phyloP scores from a whole-genome alignment of 2,888 invertebrate genomes.

The Yponomeuta plumbellus region DNA sequence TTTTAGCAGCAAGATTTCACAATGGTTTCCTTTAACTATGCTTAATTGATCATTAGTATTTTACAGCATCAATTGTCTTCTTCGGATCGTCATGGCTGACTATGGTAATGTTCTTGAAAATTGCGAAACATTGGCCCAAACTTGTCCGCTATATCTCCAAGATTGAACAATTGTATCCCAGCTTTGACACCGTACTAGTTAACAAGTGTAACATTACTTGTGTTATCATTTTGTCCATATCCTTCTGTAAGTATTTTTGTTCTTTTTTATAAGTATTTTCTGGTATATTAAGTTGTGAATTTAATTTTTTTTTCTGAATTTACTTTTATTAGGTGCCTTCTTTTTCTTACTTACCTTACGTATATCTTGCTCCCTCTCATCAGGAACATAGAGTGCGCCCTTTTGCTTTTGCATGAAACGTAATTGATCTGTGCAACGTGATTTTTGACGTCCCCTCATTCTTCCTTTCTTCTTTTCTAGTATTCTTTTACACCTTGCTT shows the following conservation, averaged over 20 bases:
- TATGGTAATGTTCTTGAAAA: slow-evolving; percentile 39
- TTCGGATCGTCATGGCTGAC: slow-evolving; percentile 36
- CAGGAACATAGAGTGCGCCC: too few species aligned
- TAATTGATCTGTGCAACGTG: too few species aligned
- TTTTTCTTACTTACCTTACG: too few species aligned
- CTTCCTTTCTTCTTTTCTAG: background rate
- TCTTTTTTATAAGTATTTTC: too few species aligned
- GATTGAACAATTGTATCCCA: slow-evolving; percentile 42
- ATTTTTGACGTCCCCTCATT: too few species aligned
- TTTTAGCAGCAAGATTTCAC: background rate
- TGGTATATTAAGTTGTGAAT: too few species aligned
- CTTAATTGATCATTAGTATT: too few species aligned
- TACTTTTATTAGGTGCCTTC: too few species aligned
- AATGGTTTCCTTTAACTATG: background rate
- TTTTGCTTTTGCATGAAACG: too few species aligned
- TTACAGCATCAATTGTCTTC: slow-evolving; percentile 40
- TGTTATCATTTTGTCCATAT: slow-evolving; percentile 35
- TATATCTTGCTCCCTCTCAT: too few species aligned
- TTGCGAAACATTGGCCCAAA: slow-evolving; percentile 49
- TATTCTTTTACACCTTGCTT: background rate
- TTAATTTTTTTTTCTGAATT: too few species aligned
- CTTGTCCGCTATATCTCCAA: slow-evolving; percentile 39
- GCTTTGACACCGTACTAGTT: slow-evolving; percentile 33
- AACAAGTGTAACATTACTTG: slow-evolving; percentile 41
- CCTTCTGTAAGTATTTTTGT: slow-evolving; percentile 34